phyloP scores from a whole-genome alignment of 2,888 invertebrate genomes.

The Idaea straminata region DNA sequence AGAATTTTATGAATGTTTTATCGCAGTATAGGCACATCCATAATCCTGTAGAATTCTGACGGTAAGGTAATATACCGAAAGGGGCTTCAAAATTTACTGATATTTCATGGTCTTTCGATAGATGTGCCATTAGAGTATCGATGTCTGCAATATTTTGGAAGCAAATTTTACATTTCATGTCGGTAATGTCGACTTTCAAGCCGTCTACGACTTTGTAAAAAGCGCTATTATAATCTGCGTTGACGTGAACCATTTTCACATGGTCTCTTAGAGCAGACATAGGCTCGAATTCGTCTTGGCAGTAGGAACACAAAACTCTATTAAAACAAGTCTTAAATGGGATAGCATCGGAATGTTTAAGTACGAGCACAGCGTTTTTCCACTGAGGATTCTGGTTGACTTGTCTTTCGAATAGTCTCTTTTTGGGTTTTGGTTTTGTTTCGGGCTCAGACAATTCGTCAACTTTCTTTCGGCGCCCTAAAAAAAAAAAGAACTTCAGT shows the following conservation, averaged over 20 bases:
- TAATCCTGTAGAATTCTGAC: conserved; percentile 55
- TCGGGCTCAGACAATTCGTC: conserved; percentile 60
- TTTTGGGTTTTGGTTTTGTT: conserved; percentile 70
- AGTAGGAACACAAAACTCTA: conserved; percentile 70
- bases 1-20: conserved; percentile 64
- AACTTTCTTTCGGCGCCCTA: conserved; percentile 68
- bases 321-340: conserved; percentile 74
- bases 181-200: conserved; percentile 67
- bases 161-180: conserved; percentile 65
- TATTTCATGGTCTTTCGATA: conserved; percentile 58
- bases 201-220: conserved; percentile 72
- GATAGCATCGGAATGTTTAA: conserved; percentile 67
- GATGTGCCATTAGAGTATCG: conserved; percentile 63
- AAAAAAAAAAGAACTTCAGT: conserved; percentile 71
- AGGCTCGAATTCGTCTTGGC: conserved; percentile 68
- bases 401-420: conserved; percentile 73
- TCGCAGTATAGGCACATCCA: conserved; percentile 72
- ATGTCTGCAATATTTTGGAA: conserved; percentile 50
- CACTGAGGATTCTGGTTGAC: conserved; percentile 73
- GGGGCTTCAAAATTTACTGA: conserved; percentile 65
- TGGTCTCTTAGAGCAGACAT: conserved; percentile 66
- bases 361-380: conserved; percentile 68
- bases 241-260: conserved; percentile 55
- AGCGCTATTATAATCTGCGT: conserved; percentile 67
- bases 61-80: conserved; percentile 69